Evolutionary conservation across 2,797 vertebrate genomes (phyloP).

Genomic region (Coregonus sp.): DNA sequence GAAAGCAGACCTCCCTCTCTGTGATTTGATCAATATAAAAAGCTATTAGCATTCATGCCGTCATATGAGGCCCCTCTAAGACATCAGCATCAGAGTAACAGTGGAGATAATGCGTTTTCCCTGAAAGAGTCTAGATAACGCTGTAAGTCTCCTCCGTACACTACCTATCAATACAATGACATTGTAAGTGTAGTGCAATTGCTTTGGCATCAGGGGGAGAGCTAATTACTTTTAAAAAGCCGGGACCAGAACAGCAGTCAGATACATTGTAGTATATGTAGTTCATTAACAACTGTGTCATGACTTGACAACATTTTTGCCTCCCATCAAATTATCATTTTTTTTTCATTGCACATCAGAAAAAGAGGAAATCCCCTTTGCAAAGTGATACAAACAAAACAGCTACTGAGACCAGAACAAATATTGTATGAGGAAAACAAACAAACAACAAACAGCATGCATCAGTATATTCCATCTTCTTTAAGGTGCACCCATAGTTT

Average conservation of each 20-base stretch:
- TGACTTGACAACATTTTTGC: not conserved
- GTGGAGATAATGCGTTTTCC: constrained; percentile 31
- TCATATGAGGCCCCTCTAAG: constrained; percentile 33
- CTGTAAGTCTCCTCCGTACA: constrained; percentile 23
- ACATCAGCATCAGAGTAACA: constrained; percentile 38
- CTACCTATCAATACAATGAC: constrained; percentile 59
- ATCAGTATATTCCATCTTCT: too few species aligned
- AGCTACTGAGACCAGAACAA: not conserved
- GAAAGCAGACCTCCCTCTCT: not conserved
- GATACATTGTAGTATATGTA: too few species aligned
- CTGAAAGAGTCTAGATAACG: constrained; percentile 44
- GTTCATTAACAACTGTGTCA: not conserved
- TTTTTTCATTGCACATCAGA: not conserved
- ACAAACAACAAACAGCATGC: not conserved
- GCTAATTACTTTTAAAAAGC: constrained; percentile 41
- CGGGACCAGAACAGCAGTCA: too few species aligned
- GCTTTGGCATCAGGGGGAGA: constrained; percentile 46
- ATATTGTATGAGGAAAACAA: not conserved
- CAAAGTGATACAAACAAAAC: not conserved
- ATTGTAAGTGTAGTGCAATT: constrained; percentile 50
- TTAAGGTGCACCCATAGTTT: too few species aligned
- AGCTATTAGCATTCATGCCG: constrained; percentile 46
- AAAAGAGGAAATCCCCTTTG: not conserved
- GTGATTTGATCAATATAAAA: constrained; percentile 21
- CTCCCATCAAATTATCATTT: too few species aligned